Conservation (phyloP, 2,797 vertebrate species). For the Natrix natrix region DNA sequence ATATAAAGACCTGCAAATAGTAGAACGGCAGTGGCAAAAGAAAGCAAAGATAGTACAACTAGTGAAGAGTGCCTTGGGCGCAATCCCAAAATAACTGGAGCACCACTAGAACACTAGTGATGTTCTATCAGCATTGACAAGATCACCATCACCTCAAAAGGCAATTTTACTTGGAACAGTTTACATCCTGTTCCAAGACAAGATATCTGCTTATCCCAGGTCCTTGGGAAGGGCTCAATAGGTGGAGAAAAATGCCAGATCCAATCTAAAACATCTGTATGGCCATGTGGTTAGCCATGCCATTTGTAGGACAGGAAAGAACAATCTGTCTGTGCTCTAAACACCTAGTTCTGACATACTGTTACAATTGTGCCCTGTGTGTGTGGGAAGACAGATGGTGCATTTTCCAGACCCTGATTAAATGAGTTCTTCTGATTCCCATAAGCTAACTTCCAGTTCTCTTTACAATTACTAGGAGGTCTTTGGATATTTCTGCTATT, state of each 20-base stretch:
- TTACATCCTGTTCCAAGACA: background rate
- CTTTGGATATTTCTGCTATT: background rate
- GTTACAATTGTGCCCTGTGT: background rate
- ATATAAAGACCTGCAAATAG: background rate
- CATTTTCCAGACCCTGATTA: background rate
- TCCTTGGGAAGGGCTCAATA: background rate
- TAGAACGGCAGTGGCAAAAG: background rate
- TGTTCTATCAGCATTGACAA: background rate
- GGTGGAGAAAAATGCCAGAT: background rate
- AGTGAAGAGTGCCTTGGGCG: background rate
- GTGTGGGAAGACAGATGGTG: slow-evolving; percentile 30
- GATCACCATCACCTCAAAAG: background rate
- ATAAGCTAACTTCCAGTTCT: background rate
- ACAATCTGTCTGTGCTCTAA: background rate
- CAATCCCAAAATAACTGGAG: background rate
- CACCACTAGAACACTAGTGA: background rate
- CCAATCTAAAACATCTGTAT: background rate
- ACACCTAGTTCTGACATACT: background rate
- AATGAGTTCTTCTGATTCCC: slow-evolving; percentile 20
- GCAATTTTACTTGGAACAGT: background rate
- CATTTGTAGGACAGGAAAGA: slow-evolving; percentile 18
- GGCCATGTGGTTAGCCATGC: background rate
- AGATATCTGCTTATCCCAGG: background rate
- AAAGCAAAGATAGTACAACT: background rate
- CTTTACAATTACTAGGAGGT: background rate